Percentiles rank a stretch among this genome's conserved stretches.
Evolutionary conservation across 2,888 invertebrate species (phyloP).

Genomic region (Lasioglossum vierecki): DNA sequence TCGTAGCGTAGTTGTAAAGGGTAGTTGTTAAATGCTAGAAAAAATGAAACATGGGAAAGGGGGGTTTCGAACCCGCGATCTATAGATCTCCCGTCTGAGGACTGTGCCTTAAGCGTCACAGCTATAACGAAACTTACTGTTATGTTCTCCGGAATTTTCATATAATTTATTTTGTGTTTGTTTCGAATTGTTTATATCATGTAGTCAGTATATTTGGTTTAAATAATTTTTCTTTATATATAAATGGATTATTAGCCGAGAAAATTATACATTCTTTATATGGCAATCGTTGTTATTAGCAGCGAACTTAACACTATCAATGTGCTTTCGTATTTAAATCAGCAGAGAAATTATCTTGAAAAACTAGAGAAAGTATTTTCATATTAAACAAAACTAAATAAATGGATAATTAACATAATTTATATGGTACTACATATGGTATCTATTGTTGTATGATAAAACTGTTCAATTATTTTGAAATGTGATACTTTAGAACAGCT

Average conservation of each 20-base stretch:
- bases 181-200: neutral
- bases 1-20: neutral
- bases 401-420: neutral
- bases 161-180: neutral
- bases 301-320: no score
- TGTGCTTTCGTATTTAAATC: no score
- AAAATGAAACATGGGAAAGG: neutral
- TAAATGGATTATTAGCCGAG: neutral
- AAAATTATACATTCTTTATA: neutral
- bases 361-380: no score
- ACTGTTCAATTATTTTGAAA: no score
- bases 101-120: neutral
- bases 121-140: neutral
- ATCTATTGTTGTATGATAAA: no score
- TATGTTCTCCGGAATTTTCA: neutral
- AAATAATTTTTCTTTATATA: neutral
- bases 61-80: neutral
- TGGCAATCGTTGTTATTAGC: no score
- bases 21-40: neutral
- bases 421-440: neutral
- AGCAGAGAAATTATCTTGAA: no score
- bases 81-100: no score
- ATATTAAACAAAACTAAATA: neutral
- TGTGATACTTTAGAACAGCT: no score
- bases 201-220: neutral